Evolutionary conservation across 2,797 vertebrate species (phyloP).

Genomic region (Gila robusta): DNA sequence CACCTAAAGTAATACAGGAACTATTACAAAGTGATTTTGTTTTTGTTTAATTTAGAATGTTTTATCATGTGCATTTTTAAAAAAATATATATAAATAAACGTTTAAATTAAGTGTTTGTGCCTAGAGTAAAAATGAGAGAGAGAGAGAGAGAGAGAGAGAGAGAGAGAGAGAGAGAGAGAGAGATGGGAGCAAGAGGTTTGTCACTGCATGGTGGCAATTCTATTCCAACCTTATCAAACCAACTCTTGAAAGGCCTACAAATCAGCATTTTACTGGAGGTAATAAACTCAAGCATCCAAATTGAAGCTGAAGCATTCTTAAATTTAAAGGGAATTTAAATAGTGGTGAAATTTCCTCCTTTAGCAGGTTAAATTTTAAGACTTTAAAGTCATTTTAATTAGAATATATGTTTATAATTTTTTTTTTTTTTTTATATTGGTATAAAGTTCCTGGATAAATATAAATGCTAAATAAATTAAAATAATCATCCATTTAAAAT

Average conservation of each 20-base stretch:
- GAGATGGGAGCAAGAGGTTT: constrained; percentile 41
- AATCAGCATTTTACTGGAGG: constrained; percentile 83
- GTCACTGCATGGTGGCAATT: constrained; percentile 72
- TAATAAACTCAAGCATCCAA: constrained; percentile 81
- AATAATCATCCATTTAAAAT: not conserved
- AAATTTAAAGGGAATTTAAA: constrained; percentile 82
- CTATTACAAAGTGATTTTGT: constrained; percentile 71
- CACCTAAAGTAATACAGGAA: constrained; percentile 68
- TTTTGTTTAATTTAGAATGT: constrained; percentile 70
- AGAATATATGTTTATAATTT: constrained; percentile 67
- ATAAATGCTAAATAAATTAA: constrained; percentile 49
- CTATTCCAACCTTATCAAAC: constrained; percentile 79
- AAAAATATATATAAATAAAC: constrained; percentile 4
- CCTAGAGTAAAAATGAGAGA: constrained; percentile 26
- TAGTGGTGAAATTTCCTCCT: constrained; percentile 73
- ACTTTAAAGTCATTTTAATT: constrained; percentile 69
- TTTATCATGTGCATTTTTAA: not conserved
- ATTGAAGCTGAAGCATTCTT: constrained; percentile 77
- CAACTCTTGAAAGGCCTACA: constrained; percentile 80
- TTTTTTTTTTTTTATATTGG: constrained; percentile 61
- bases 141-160: constrained; percentile 46
- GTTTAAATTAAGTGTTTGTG: constrained; percentile 24
- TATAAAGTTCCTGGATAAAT: constrained; percentile 53
- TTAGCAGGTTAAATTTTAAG: constrained; percentile 70
- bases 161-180: constrained; percentile 39